Evolutionary conservation across 2,113 vertebrate genomes (phyloP).

Genomic region (Pomatostomus ruficeps): DNA sequence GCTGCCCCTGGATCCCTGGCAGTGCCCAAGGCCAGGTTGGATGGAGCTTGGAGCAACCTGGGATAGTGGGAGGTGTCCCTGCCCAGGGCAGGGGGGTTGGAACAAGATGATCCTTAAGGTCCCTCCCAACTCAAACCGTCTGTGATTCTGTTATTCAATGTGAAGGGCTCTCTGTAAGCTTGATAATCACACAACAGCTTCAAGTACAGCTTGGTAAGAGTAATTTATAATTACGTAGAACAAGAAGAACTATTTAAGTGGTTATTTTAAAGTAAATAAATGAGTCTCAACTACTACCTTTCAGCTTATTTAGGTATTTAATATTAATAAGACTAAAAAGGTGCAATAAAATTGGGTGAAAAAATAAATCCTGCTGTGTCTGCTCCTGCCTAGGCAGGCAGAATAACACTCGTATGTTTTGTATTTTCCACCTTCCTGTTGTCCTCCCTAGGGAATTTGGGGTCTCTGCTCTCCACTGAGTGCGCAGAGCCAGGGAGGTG

Average conservation of each 20-base stretch:
- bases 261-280: constrained; percentile 4
- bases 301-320: not conserved
- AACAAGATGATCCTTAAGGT: not conserved
- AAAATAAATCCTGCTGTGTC: not conserved
- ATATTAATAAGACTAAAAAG: not conserved
- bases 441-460: not conserved
- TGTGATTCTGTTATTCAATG: not conserved
- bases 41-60: rapidly evolving
- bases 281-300: not conserved
- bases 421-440: not conserved
- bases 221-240: not conserved
- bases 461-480: not conserved
- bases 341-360: not conserved
- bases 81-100: not conserved
- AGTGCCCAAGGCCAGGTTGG: not conserved
- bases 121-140: not conserved
- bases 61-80: not conserved
- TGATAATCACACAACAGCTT: not conserved
- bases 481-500: not conserved
- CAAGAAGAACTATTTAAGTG: not conserved
- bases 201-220: not conserved
- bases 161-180: not conserved
- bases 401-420: rapidly evolving
- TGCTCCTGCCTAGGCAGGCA: not conserved
- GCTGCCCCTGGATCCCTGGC: not conserved